Evolutionary conservation across 1,140 invertebrate genomes (phyloP), one percentile per base, ranked within the genome.

Genomic region (Lordiphosa clarofinis): DNA sequence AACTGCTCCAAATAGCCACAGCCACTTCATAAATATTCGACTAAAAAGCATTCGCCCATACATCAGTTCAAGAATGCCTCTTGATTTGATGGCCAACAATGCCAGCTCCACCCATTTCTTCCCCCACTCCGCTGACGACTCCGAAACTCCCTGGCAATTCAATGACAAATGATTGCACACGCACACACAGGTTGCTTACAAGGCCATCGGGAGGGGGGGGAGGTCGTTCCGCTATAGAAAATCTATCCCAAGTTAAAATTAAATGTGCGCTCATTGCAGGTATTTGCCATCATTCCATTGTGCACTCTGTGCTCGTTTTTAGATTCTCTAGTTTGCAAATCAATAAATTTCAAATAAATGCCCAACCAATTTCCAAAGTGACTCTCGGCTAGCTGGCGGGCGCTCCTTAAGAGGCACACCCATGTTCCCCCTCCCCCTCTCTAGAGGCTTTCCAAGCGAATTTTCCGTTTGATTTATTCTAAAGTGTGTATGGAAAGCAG

Each of bases 401-500:
- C 78, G 74, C 78, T 69, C 78, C 79, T 86, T 73, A 40, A 47
- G 56, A 43, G 56, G 19, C 63, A 62, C 67, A 67, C 63, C 67
- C 63, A 37, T 7, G 24, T 24, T 4, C 12, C 12, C 35, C 7
- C 72, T n/a, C 37, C 33, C 31, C 21, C 61, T 37, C 48, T 57
- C 38, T 71, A 57, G 52, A 61, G 47, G 42, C 53, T 68, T 54
- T 56, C 42, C 55, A 44, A 59, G 59, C 66, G 73, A 60, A 63
- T 68, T 82, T 82, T 82, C 76, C 78, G 42, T 73, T 78, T 71
- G 79, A 84, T 84, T 86, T 78, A 60, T 84, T 84, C 78, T 71
- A 78, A 84, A 69, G 43, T 48, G 54, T 44, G 54, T 52, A 35
- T 52, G 35, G 56, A 37, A 15, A 37, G 44, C 36, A 48, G 33